phyloP scores from a whole-genome alignment of 2,888 invertebrate genomes.

The Stenchaetothrips biformis region DNA sequence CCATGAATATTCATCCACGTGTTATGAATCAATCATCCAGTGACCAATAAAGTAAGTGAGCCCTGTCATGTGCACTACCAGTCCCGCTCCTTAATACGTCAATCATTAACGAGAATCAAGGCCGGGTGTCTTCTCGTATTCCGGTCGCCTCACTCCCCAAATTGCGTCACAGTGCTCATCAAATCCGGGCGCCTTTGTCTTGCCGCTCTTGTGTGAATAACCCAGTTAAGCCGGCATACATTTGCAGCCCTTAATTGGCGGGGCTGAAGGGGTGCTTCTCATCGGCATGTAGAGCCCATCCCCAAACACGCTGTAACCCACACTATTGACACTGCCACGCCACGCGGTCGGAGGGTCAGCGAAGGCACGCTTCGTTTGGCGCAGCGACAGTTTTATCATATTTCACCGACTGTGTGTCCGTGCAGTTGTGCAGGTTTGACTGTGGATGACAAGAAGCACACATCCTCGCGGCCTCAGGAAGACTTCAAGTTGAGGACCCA shows the following conservation, averaged over 20 bases:
- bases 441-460: no score
- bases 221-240: not conserved
- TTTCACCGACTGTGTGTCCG: no score
- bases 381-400: no score
- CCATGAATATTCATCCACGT: not conserved
- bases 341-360: not conserved
- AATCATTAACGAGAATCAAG: not conserved
- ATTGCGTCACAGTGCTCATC: no score
- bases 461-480: no score
- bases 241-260: not conserved
- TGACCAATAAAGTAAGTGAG: not conserved
- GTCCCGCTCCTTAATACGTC: not conserved
- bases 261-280: not conserved
- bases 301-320: not conserved
- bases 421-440: no score
- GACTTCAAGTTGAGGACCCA: no score
- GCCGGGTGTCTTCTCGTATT: not conserved
- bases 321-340: conserved; percentile 3
- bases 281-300: not conserved
- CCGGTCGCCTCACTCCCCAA: no score
- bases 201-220: not conserved
- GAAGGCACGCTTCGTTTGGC: no score
- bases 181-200: not conserved
- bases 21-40: not conserved
- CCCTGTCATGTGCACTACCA: not conserved